Conservation (phyloP, 2,113 vertebrate genomes). For the Xiphophorus couchianus region DNA sequence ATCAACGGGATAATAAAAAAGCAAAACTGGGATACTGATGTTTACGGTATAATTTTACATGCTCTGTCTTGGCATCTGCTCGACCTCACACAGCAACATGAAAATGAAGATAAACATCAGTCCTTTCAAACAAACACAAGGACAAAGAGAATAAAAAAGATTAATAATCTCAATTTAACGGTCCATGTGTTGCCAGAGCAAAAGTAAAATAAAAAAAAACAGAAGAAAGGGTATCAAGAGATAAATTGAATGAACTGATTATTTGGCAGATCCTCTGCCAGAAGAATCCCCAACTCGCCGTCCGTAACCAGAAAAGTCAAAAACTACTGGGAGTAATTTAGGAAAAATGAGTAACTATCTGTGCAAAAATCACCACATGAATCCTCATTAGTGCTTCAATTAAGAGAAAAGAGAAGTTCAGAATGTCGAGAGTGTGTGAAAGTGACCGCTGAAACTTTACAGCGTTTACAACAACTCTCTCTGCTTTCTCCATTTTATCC, state of each 20-base stretch:
- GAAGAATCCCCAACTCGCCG: not conserved
- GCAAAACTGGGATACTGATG: not conserved
- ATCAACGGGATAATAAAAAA: not conserved
- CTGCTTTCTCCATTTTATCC: not conserved
- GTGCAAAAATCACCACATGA: constrained; percentile 6
- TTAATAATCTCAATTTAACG: constrained; percentile 33
- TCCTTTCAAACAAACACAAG: not conserved
- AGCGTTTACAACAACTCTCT: not conserved
- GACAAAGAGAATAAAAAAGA: constrained; percentile 22
- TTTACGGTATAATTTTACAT: not conserved
- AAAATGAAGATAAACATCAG: constrained; percentile 4
- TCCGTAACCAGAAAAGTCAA: constrained; percentile 10
- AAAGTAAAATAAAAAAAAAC: not conserved
- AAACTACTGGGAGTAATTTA: not conserved
- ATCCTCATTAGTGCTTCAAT: constrained; percentile 24
- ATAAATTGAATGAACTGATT: constrained; percentile 6
- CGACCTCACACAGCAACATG: not conserved
- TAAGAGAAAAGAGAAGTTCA: not conserved
- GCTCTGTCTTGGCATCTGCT: not conserved
- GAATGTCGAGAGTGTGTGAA: not conserved
- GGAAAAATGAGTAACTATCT: not conserved
- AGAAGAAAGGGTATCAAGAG: constrained; percentile 28
- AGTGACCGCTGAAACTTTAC: not conserved
- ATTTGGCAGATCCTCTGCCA: constrained; percentile 28
- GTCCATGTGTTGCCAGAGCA: constrained; percentile 9